Conservation (phyloP, 2,888 invertebrate genomes). For the Endotricha flammealis region DNA sequence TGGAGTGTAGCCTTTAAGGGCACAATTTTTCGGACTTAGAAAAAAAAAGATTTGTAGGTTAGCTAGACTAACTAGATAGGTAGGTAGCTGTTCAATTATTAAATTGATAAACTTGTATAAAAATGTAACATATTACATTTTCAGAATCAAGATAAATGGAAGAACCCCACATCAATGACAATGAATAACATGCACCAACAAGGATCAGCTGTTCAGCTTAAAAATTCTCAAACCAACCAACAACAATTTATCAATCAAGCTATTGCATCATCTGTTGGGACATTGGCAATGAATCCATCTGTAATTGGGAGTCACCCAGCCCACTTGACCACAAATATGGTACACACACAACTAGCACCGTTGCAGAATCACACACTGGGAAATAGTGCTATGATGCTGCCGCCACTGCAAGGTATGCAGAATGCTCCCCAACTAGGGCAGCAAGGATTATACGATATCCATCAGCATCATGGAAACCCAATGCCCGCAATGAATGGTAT, state of each 20-base stretch:
- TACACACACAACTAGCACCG: constrained; percentile 75
- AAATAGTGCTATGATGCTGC: constrained; percentile 71
- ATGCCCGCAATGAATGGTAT: constrained; percentile 76
- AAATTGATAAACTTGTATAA: no score
- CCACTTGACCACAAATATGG: constrained; percentile 69
- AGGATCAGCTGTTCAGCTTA: constrained; percentile 67
- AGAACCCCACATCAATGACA: constrained; percentile 81
- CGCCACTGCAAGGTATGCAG: constrained; percentile 67
- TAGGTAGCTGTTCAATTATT: no score
- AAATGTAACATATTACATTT: no score
- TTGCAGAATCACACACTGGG: constrained; percentile 70
- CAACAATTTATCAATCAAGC: constrained; percentile 72
- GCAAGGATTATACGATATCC: constrained; percentile 72
- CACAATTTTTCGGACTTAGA: no score
- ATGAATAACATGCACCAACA: constrained; percentile 79
- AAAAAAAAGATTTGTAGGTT: no score
- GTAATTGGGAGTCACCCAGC: constrained; percentile 70
- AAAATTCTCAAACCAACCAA: constrained; percentile 72
- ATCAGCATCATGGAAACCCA: constrained; percentile 65
- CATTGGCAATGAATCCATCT: constrained; percentile 68
- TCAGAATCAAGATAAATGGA: constrained; percentile 93
- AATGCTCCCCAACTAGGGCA: constrained; percentile 73
- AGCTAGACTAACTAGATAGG: no score
- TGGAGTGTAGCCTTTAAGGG: no score
- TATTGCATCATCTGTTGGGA: constrained; percentile 67